Evolutionary conservation across 2,888 invertebrate genomes (phyloP).

Genomic region (Athrips mouffetella): DNA sequence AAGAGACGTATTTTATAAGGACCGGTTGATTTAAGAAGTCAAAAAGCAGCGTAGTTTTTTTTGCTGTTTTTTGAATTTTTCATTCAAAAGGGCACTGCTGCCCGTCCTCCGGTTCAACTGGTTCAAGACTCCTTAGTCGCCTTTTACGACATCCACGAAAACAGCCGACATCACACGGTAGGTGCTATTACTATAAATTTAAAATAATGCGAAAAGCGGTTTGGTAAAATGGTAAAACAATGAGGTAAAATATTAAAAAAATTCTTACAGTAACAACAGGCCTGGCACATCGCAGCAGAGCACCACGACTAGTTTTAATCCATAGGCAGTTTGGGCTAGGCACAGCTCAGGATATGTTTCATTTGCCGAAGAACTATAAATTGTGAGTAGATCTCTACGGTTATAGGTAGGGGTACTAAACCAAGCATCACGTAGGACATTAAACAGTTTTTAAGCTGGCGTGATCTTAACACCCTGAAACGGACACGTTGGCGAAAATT

Average conservation of each 20-base stretch:
- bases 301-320: constrained; percentile 56
- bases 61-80: not conserved
- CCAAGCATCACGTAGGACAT: too few species aligned
- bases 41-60: too few species aligned
- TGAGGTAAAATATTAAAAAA: not conserved
- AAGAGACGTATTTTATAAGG: too few species aligned
- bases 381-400: constrained; percentile 41
- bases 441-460: too few species aligned
- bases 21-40: too few species aligned
- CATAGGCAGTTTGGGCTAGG: constrained; percentile 59
- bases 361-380: constrained; percentile 60
- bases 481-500: too few species aligned
- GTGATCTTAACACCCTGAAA: too few species aligned
- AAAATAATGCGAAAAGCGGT: not conserved
- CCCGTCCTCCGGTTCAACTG: not conserved
- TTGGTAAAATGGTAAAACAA: too few species aligned
- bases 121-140: too few species aligned
- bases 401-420: not conserved
- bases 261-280: constrained; percentile 48
- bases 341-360: constrained; percentile 54
- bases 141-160: too few species aligned
- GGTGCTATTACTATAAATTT: not conserved
- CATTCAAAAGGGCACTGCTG: too few species aligned
- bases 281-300: constrained; percentile 54
- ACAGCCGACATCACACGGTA: not conserved